A percentile compares a stretch with the other conserved stretches of the same genome.
Conservation (phyloP, 2,888 invertebrate genomes). For the Eupeodes luniger region DNA sequence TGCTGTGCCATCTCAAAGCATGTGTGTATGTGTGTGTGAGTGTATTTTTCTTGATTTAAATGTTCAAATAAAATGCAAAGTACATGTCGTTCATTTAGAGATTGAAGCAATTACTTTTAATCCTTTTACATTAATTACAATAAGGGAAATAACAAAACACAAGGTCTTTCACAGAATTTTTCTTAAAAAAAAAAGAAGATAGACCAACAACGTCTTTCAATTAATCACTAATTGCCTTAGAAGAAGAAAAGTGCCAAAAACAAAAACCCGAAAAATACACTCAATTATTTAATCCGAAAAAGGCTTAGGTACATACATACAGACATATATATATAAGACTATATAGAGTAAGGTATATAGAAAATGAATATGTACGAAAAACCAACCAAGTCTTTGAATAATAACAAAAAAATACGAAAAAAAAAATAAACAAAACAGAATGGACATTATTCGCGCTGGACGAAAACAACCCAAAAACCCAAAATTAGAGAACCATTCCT, state of each 20-base stretch:
- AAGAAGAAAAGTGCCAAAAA: slow-evolving; percentile 41
- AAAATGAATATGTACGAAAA: slow-evolving; percentile 11
- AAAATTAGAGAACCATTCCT: slow-evolving; percentile 22
- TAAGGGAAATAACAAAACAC: not conserved
- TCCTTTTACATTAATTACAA: slow-evolving; percentile 34
- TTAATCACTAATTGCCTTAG: slow-evolving; percentile 41
- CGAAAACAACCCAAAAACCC: slow-evolving; percentile 35
- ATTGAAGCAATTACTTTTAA: slow-evolving; percentile 29
- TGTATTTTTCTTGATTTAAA: not conserved
- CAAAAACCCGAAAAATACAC: slow-evolving; percentile 37
- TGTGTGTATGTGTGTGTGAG: too few relatives aligned
- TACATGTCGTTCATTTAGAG: slow-evolving; percentile 15
- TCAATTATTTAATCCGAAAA: slow-evolving; percentile 58
- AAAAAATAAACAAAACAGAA: slow-evolving; percentile 18
- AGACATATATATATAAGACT: too few relatives aligned
- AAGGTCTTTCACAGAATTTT: slow-evolving; percentile 3
- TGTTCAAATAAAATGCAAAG: slow-evolving; percentile 9
- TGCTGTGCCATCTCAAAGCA: too few relatives aligned
- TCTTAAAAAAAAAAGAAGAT: slow-evolving; percentile 4
- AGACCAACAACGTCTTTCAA: slow-evolving; percentile 31
- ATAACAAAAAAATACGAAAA: slow-evolving; percentile 5
- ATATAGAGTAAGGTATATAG: not conserved
- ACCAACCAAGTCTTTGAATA: slow-evolving; percentile 21
- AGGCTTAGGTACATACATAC: not conserved
- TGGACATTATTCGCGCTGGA: slow-evolving; percentile 42